These are phyloP conservation scores for Chiloscyllium plagiosum DNA, from an alignment of 2,113 vertebrate genomes.

Conservation along the genomic window DNA sequence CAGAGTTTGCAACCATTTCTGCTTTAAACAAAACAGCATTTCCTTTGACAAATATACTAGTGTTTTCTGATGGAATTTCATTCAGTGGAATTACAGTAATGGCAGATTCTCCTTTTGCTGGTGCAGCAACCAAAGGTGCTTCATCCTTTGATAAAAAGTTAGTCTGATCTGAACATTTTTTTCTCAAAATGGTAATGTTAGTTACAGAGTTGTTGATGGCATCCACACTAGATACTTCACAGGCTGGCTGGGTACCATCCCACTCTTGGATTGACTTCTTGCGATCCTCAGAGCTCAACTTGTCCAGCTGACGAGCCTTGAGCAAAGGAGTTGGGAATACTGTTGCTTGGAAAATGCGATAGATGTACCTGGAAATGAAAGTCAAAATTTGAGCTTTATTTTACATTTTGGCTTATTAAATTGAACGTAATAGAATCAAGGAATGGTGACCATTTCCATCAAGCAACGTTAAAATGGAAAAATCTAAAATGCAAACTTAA, in stretches of 20 bases:
- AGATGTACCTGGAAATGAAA: conserved; percentile 59
- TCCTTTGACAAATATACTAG: background rate
- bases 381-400: background rate
- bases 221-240: background rate
- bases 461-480: background rate
- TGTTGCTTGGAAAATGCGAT: conserved; percentile 60
- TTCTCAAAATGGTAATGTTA: conserved; percentile 21
- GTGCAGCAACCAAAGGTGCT: too few relatives aligned
- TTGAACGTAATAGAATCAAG: background rate
- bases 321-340: conserved; percentile 52
- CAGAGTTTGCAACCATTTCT: background rate
- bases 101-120: background rate
- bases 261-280: conserved; percentile 49
- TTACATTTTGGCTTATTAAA: background rate
- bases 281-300: conserved; percentile 44
- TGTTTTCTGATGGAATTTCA: background rate
- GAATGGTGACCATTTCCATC: background rate
- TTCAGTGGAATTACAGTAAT: background rate
- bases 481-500: too few relatives aligned
- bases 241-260: conserved; percentile 40
- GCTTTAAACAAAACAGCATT: background rate
- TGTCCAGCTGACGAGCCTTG: conserved; percentile 55
- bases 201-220: background rate
- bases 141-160: background rate
- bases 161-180: background rate